These are phyloP conservation scores for Peromyscus aztecus DNA, from an alignment of 2,797 vertebrate species.

Conservation along the genomic window DNA sequence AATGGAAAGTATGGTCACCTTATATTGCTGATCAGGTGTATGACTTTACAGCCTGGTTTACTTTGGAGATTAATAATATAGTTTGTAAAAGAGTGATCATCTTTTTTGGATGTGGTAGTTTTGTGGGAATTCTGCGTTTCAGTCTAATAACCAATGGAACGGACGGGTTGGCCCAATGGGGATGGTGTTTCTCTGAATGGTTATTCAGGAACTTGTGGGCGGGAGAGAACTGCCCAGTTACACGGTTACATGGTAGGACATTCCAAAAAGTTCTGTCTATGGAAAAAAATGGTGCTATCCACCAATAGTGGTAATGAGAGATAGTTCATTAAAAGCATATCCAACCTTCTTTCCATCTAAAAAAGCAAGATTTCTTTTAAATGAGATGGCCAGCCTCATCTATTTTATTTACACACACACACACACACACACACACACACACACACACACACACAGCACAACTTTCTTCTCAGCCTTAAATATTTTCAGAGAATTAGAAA, in stretches of 20 bases:
- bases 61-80: neutral
- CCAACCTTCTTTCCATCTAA: neutral
- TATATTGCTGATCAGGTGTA: neutral
- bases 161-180: too few relatives aligned
- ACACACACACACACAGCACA: too few relatives aligned
- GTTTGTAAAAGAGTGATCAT: neutral
- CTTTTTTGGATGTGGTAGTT: neutral
- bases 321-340: neutral
- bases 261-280: neutral
- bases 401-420: neutral
- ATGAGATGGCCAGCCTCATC: neutral
- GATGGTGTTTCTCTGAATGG: too few relatives aligned
- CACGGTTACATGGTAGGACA: neutral
- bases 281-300: neutral
- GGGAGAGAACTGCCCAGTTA: too few relatives aligned
- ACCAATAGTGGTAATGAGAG: neutral
- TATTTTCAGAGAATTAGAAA: slow-evolving; percentile 22
- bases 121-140: too few relatives aligned
- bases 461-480: neutral
- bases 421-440: too few relatives aligned
- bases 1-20: neutral
- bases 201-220: too few relatives aligned
- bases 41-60: neutral
- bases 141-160: too few relatives aligned
- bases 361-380: neutral